Conservation (phyloP, 92 coral and sea anemone species). For the Micromussa lordhowensis region DNA sequence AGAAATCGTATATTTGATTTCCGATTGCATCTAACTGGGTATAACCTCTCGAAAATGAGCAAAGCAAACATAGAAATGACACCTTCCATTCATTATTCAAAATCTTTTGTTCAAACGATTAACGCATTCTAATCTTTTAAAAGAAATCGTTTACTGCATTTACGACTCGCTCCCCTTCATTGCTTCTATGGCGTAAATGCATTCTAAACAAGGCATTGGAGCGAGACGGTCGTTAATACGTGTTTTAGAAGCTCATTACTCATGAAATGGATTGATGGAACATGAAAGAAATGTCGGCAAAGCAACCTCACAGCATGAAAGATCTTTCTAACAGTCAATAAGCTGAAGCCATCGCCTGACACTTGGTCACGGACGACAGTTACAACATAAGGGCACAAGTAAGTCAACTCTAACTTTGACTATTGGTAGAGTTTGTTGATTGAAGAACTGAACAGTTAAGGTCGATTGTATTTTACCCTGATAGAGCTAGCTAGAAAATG, state of each 20-base stretch:
- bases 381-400: not conserved
- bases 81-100: constrained; percentile 31
- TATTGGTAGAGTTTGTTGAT: not conserved
- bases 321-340: not conserved
- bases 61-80: constrained; percentile 36
- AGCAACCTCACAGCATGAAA: constrained; percentile 17
- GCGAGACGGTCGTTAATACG: constrained; percentile 19
- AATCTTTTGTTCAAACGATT: constrained; percentile 39
- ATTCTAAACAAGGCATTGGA: not conserved
- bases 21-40: constrained; percentile 5
- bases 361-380: constrained; percentile 14
- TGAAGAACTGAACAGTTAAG: not conserved
- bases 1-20: constrained; percentile 6
- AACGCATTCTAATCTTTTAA: constrained; percentile 31
- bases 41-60: constrained; percentile 21
- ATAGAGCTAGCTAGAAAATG: not conserved
- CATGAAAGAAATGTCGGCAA: constrained; percentile 4
- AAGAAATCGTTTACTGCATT: constrained; percentile 29
- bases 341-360: not conserved
- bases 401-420: not conserved
- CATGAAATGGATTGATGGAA: constrained; percentile 24
- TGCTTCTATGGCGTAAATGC: constrained; percentile 29
- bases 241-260: constrained; percentile 18
- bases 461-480: not conserved
- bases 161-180: constrained; percentile 2